Base-by-base conservation (phyloP, 2,888 invertebrate genomes). In the Polyommatus icarus region DNA sequence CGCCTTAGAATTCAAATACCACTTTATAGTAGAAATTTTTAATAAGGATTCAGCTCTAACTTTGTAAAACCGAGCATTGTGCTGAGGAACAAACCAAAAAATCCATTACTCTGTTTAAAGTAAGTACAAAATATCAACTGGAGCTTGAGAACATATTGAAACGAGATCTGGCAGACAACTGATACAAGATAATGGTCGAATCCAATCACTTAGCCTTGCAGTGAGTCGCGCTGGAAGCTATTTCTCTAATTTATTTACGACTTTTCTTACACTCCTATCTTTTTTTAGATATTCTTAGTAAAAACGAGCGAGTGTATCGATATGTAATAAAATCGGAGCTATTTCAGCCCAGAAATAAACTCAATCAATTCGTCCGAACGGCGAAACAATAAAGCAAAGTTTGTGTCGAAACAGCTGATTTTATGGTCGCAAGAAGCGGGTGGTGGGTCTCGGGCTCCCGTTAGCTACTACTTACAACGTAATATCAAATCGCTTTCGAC, bases 401-500 rank as follows among this genome's bases (percentile, higher is more conserved):
- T 75, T 75, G 54, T 50, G 73, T 73, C 12, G 79, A 79, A 81
- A 79, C 79, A 59, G 77, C 78, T 78, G 79, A 78, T 79, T 77
- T 77, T 78, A 77, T 78, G 78, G 59, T 78, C 81, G 77, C 81
- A 79, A 76, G 78, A 32, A 81, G 80, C 75, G 77, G 77, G 91
- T 91, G 91, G 88, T 85, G 90, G 87, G 87, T 88, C 88, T 88
- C 86, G 89, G 86, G 90, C 87, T 90, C 86, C 89, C 89, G 93
- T 91, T 90, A 32, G 92, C 92, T 93, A 93, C 93, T 93, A 94
- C 93, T 93, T 93, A 94, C 93, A 91, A 92, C 92, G 92, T 92
- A 93, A 94, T 94, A 94, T 94, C 92, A 94, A 94, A 94, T 94
- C 93, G 93, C 94, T 94, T 92, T 93, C 93, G 93, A 93, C 93